phyloP scores from a whole-genome alignment of 2,888 invertebrate genomes.

The Macropis europaea region DNA sequence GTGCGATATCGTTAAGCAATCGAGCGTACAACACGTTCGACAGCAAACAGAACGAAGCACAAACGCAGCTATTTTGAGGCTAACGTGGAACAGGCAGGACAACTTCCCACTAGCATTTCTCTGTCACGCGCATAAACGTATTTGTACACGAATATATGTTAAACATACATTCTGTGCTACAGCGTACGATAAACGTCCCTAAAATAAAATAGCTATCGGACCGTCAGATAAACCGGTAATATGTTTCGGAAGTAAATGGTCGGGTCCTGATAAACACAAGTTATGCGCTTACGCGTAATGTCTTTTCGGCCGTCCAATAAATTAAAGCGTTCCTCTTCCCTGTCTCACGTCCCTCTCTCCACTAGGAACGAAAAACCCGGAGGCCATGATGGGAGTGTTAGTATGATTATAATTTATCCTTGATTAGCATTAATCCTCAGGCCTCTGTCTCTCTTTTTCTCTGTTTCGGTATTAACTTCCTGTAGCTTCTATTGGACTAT shows the following conservation, averaged over 20 bases:
- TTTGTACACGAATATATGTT: conserved; percentile 34
- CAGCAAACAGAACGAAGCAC: conserved; percentile 52
- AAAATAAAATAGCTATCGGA: conserved; percentile 67
- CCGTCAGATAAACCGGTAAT: conserved; percentile 67
- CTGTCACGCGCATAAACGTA: conserved; percentile 32
- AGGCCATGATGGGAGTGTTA: conserved; percentile 50
- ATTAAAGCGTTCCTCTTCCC: conserved; percentile 52
- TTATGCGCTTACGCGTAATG: conserved; percentile 72
- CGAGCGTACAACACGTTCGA: conserved; percentile 53
- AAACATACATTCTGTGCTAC: conserved; percentile 33
- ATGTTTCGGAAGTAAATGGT: conserved; percentile 68
- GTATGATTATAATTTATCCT: conserved; percentile 76
- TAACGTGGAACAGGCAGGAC: conserved; percentile 30
- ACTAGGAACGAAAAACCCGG: conserved; percentile 29
- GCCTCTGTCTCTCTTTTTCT: conserved; percentile 21
- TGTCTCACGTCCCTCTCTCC: conserved; percentile 1
- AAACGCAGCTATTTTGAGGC: conserved; percentile 30
- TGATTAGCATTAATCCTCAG: conserved; percentile 76
- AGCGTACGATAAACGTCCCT: conserved; percentile 57
- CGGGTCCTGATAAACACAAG: conserved; percentile 71
- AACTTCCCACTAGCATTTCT: conserved; percentile 44
- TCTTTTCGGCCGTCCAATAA: conserved; percentile 71
- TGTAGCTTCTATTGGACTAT: conserved; percentile 75
- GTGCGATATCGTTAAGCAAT: conserved; percentile 31
- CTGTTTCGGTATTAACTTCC: conserved; percentile 68